Conservation (phyloP, 92 coral and sea anemone genomes). For the Diadumene lineata region DNA sequence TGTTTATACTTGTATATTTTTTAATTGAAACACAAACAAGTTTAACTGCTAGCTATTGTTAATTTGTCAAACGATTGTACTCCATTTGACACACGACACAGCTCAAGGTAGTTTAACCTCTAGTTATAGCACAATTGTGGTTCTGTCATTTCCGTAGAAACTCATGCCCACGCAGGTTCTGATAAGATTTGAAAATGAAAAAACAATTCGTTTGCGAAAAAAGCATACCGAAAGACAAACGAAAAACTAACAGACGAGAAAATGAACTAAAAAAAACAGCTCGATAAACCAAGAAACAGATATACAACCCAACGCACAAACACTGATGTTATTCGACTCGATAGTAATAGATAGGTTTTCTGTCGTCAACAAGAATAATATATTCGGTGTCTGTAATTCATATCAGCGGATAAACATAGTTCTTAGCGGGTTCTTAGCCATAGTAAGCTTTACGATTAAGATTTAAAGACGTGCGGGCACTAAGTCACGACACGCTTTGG, state of each 20-base stretch:
- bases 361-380: not conserved
- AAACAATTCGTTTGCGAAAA: too few relatives aligned
- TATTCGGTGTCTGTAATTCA: not conserved
- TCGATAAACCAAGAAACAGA: too few relatives aligned
- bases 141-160: too few relatives aligned
- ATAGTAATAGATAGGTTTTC: not conserved
- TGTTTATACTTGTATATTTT: not conserved
- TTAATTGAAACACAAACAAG: not conserved
- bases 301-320: too few relatives aligned
- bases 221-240: too few relatives aligned
- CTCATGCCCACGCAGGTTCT: too few relatives aligned
- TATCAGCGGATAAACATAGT: not conserved
- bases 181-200: too few relatives aligned
- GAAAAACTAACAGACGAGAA: too few relatives aligned
- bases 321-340: too few relatives aligned
- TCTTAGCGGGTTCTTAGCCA: not conserved
- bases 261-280: too few relatives aligned
- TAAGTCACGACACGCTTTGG: not conserved
- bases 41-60: not conserved
- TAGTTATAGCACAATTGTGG: not conserved
- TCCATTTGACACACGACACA: not conserved
- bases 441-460: not conserved
- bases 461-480: not conserved
- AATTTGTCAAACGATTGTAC: not conserved
- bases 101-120: not conserved